These are phyloP conservation scores for Drosophila macrospina DNA, from an alignment of 2,888 invertebrate genomes.

Conservation along the genomic window DNA sequence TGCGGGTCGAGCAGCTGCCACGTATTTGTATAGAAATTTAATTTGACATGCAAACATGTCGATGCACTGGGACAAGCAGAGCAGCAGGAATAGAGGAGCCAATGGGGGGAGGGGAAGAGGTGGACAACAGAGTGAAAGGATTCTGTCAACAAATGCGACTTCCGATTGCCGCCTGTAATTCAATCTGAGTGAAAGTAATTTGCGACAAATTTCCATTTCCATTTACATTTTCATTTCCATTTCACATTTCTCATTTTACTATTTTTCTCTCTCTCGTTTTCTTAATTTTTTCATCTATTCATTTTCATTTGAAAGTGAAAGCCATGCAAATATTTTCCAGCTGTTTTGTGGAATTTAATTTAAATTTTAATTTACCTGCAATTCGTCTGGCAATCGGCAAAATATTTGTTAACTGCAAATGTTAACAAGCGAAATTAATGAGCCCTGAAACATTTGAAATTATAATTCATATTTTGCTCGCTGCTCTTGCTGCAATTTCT, in stretches of 20 bases:
- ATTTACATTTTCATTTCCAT: conserved; percentile 35
- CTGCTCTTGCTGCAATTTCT: conserved; percentile 16
- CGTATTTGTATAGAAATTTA: conserved; percentile 76
- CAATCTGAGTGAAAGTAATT: conserved; percentile 77
- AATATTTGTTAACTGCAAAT: conserved; percentile 69
- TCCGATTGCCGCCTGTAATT: conserved; percentile 55
- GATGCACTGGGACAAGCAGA: background rate
- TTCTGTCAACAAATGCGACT: conserved; percentile 63
- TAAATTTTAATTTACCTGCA: conserved; percentile 5
- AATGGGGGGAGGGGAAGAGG: background rate
- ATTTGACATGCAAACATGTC: conserved; percentile 81
- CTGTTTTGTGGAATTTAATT: conserved; percentile 49
- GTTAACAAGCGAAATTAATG: conserved; percentile 79
- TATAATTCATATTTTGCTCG: conserved; percentile 32
- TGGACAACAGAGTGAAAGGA: conserved; percentile 72
- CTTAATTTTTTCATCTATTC: conserved; percentile 17
- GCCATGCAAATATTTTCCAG: conserved; percentile 78
- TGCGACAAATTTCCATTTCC: conserved; percentile 74
- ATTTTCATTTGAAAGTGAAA: conserved; percentile 64
- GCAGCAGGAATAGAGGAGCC: background rate
- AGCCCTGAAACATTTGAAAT: conserved; percentile 62
- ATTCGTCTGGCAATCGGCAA: conserved; percentile 32
- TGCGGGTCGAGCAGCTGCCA: conserved; percentile 64
- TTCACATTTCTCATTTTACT: too few species aligned
- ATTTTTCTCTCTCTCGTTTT: too few species aligned